Evolutionary conservation across 2,888 invertebrate genomes (phyloP).

Genomic region (Ormyrus pomaceus): DNA sequence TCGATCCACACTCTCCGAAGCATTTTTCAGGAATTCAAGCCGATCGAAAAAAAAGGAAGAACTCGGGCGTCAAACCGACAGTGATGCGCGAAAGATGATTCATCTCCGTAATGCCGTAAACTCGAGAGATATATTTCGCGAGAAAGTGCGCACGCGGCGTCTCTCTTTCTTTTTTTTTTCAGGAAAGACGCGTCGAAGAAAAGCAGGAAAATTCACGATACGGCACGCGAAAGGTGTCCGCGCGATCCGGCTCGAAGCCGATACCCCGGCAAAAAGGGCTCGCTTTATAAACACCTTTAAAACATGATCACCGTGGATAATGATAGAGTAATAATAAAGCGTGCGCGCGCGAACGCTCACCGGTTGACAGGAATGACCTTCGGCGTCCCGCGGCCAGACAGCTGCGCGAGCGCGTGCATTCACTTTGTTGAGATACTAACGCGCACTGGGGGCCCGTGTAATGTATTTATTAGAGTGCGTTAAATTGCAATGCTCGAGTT

Average conservation of each 20-base stretch:
- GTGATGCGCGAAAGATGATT: constrained; percentile 12
- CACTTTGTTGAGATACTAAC: background rate
- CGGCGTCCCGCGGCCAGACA: background rate
- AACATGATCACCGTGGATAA: constrained; percentile 13
- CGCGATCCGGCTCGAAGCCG: no score
- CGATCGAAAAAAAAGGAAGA: no score
- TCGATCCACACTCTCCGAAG: no score
- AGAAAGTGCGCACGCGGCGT: background rate
- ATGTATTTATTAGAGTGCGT: constrained; percentile 15
- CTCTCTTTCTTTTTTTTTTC: background rate
- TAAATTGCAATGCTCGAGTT: constrained; percentile 7
- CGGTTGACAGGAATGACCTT: constrained; percentile 33
- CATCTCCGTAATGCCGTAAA: constrained; percentile 8
- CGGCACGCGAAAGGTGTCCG: no score
- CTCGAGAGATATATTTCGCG: constrained; percentile 20
- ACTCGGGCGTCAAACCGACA: background rate
- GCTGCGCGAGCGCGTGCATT: background rate
- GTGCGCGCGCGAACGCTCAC: background rate
- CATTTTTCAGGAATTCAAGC: no score
- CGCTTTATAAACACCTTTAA: background rate
- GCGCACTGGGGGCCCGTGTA: background rate
- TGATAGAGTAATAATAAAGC: constrained; percentile 18
- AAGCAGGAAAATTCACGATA: constrained; percentile 29
- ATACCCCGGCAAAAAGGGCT: no score
- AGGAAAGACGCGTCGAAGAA: background rate